These are phyloP conservation scores for Caiman crocodilus DNA, from an alignment of 2,797 vertebrate genomes.

Conservation along the genomic window DNA sequence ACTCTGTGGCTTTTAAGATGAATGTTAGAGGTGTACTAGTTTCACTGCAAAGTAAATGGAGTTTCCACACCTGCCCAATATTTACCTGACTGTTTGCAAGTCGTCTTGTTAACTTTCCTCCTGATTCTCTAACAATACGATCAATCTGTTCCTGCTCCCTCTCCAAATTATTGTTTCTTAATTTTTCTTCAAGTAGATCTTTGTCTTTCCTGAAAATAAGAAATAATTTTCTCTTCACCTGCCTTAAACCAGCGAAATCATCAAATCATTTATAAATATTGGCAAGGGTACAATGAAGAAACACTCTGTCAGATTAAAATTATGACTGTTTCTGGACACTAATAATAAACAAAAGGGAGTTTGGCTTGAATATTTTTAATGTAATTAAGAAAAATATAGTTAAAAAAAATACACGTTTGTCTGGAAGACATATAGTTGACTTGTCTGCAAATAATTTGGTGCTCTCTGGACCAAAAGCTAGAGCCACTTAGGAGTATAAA, in stretches of 20 bases:
- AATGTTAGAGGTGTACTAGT: rapidly evolving
- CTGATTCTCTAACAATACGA: conserved; percentile 91
- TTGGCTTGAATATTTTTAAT: background rate
- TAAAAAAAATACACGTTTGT: background rate
- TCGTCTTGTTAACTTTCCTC: conserved; percentile 92
- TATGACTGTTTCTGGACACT: background rate
- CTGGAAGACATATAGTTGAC: background rate
- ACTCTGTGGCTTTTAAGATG: rapidly evolving
- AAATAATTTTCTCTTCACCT: background rate
- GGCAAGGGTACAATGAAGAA: background rate
- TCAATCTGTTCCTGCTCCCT: conserved; percentile 94
- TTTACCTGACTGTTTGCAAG: conserved; percentile 89
- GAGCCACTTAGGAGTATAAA: background rate
- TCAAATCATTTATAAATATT: background rate
- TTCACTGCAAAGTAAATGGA: background rate
- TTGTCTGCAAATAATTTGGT: background rate
- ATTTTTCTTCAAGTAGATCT: conserved; percentile 89
- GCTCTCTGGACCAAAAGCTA: background rate
- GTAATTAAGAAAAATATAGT: rapidly evolving
- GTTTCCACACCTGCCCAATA: background rate
- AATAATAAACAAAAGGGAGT: background rate
- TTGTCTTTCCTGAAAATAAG: conserved; percentile 88
- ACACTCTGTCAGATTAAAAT: background rate
- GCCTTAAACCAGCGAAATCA: background rate
- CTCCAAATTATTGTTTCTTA: conserved; percentile 82